phyloP scores from a whole-genome alignment of 2,113 vertebrate species.

The Eulemur macaco region DNA sequence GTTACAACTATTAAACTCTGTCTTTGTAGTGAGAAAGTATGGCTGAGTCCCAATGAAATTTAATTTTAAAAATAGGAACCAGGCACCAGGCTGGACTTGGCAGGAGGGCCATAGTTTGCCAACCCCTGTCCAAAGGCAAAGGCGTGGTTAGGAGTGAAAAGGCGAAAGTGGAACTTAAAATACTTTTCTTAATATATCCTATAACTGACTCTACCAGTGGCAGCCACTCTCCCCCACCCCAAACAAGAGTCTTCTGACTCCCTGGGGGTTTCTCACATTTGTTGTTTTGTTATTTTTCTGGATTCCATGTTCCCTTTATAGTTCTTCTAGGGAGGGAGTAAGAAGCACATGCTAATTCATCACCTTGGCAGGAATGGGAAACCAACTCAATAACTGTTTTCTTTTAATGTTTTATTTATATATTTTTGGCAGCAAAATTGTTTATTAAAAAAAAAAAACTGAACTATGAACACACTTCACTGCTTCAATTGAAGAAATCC shows the following conservation, averaged over 20 bases:
- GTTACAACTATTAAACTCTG: background rate
- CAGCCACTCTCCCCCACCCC: background rate
- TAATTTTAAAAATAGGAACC: background rate
- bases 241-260: background rate
- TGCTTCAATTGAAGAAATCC: slow-evolving; percentile 68
- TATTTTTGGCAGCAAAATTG: slow-evolving; percentile 69
- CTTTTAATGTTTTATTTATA: slow-evolving; percentile 74
- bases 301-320: background rate
- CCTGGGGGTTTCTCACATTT: background rate
- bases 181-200: background rate
- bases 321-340: background rate
- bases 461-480: slow-evolving; percentile 20
- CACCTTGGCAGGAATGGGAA: slow-evolving; percentile 59
- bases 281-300: slow-evolving; percentile 5
- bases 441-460: slow-evolving; percentile 67
- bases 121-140: background rate
- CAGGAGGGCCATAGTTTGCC: background rate
- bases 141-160: background rate
- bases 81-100: background rate
- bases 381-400: slow-evolving; percentile 60
- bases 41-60: background rate
- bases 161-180: slow-evolving; percentile 12
- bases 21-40: background rate
- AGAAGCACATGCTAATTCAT: slow-evolving; percentile 15
- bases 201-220: background rate